These are phyloP conservation scores for Nematolebias whitei DNA, from an alignment of 2,113 vertebrate genomes.

Conservation along the genomic window DNA sequence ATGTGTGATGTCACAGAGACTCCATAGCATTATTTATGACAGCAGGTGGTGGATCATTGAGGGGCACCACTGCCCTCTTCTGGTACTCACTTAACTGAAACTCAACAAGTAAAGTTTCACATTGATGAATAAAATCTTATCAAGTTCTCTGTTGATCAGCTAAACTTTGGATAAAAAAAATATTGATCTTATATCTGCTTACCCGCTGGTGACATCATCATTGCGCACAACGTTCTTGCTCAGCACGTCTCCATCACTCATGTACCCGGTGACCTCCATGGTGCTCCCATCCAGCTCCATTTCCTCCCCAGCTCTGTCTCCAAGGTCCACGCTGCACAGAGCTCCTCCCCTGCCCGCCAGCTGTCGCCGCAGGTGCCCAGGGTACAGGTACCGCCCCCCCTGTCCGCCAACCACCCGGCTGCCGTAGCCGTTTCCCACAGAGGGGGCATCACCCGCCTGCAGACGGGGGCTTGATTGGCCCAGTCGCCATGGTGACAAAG, in stretches of 20 bases:
- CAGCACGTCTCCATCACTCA: constrained; percentile 96
- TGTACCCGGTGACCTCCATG: constrained; percentile 92
- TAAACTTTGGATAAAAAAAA: background rate
- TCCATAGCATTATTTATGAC: background rate
- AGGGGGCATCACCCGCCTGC: constrained; percentile 95
- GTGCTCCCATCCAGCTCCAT: constrained; percentile 84
- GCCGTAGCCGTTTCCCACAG: constrained; percentile 88
- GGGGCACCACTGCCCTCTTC: constrained; percentile 58
- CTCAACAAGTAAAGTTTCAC: background rate
- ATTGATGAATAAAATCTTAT: too few relatives aligned
- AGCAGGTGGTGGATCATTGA: background rate
- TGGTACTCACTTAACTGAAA: constrained; percentile 27
- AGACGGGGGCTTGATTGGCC: constrained; percentile 95
- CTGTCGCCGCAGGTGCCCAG: constrained; percentile 86
- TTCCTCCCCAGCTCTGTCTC: constrained; percentile 84
- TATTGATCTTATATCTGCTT: constrained; percentile 55
- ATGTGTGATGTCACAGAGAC: background rate
- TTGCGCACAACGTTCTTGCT: constrained; percentile 89
- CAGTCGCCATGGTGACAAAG: constrained; percentile 91
- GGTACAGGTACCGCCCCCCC: constrained; percentile 86
- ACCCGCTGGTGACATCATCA: constrained; percentile 95
- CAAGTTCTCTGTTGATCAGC: too few relatives aligned
- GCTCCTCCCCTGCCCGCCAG: constrained; percentile 84
- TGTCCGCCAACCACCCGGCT: constrained; percentile 78
- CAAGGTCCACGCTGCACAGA: constrained; percentile 83